Base-by-base conservation (phyloP, 2,797 vertebrate genomes). In the Toxotes lorentzi region DNA sequence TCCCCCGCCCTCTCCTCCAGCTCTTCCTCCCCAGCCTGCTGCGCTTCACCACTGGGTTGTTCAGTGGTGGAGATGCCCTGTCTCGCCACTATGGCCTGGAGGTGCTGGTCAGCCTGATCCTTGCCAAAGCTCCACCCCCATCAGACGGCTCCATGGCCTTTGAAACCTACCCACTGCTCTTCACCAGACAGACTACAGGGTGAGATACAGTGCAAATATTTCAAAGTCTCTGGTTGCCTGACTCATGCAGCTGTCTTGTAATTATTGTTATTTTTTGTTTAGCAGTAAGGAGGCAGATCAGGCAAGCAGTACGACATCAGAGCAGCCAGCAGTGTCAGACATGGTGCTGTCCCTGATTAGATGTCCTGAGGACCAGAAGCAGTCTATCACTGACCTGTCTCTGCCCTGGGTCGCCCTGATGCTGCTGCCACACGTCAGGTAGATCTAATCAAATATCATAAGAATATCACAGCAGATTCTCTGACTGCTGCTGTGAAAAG, bases 381-480 rank as follows among this genome's bases (percentile, higher is more conserved):
- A 83, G 19, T 12, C 81, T 60, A 53, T 95, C 54, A 53, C 78
- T 0, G 94, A 96, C 82, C 96, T 99, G 83, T 96, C 97, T 1
- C 93, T 91, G n/a, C 90, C 95, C 0, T 99, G 98, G 98, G 92
- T 96, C 2, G 96, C 97, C 16, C 94, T 99, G 58, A 91, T 99
- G 14, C 94, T 99, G 23, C 95, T 99, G 57, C 97, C 98, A 43
- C 98, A 99, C 83, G 85, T 99, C 88, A 97, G 98, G 98, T 98
- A 94, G 7, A 48, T 48, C 19, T 30, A 48, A 41, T 30, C 23
- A 53, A 53, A 24, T 53, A 14, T 53, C 12, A 24, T 10, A 10
- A 35, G 34, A 38, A 10, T 45, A 16, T 45, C 16, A 50, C 47
- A 50, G 19, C 8, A 23, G 48, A 23, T 11, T 21, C 9, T 11